Base-by-base conservation (phyloP, 2,888 invertebrate species). In the Caenorhabditis sp. region DNA sequence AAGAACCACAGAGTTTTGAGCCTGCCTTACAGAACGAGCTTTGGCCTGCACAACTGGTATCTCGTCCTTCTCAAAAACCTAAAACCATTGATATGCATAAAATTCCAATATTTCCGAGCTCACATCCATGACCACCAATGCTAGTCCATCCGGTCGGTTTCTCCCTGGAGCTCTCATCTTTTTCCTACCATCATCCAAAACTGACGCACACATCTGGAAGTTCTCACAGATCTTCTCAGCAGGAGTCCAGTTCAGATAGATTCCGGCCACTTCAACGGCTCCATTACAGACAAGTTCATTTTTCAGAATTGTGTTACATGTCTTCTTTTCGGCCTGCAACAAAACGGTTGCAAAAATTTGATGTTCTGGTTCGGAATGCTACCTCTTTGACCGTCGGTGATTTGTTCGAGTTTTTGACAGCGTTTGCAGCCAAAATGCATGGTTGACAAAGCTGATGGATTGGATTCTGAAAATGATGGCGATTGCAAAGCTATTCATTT, bases 271-370 rank as follows among this genome's bases (percentile, higher is more conserved):
- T 35, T 80, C 68, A 16, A 81, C 61, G 10, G 73, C 81, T 75
- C 75, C 75, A 26, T 54, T 64, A 49, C 81, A 81, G 0, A 69
- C 70, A n/a, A 70, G 26, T n/a, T 74, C 69, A 35, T 75, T 81
- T 6, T 75, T 61, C 47, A 75, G 16, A 49, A 81, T 22, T 2
- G 35, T 47, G 54, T 74, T 75, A 51, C 81, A 81, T 19, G 68
- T 56, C n/a, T 41, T 69, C 49, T 81, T 81, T 28, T 75, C 68
- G 16, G 49, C 63, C 81, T 81, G 56, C 12, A 74, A 61, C 8
- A 58, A 47, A 24, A 3, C 16, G 14, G 28, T 61, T 51, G 35
- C 41, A 38, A 31, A 73, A 26, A 28, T 28, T 41, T 3, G n/a
- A 28, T 14, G 5, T 16, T 26, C 31, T 61, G 38, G 24, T 12